Evolutionary conservation across 2,888 invertebrate species (phyloP), one percentile per base, ranked within the genome.

Genomic region (Aphodius granarius): DNA sequence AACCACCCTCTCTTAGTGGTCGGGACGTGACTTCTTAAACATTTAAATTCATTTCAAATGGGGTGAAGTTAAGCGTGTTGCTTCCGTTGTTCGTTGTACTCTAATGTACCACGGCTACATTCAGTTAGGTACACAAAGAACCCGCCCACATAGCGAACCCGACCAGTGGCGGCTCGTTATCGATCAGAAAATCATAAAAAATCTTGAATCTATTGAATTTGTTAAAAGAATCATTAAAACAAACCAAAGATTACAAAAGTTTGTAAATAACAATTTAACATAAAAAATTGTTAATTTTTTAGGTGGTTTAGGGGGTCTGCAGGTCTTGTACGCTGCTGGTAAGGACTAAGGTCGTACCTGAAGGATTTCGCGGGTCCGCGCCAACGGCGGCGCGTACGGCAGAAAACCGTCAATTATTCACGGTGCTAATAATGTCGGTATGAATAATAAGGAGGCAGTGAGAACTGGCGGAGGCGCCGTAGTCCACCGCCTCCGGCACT

Each of bases 351-450:
- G 43, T 43, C 43, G 9, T 43, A 43, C 43, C 43, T 43, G 43
- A 43, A 43, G 43, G 43, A 43, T 43, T 43, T 43, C 43, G 13
- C 43, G 43, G 43, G 43, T 9, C 43, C 43, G 3, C 43, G 43
- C 43, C 43, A 13, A 6, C 43, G 43, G 43, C 23, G 23, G 4
- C 5, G 23, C 43, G 43, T 6, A 43, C 9, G 43, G 43, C 43
- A 6, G n/a, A n/a, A n/a, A 43, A 43, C n/a, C 21, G 4, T 85
- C 80, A 84, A 85, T 85, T 84, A 86, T 86, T 86, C 83, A 86
- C 76, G 78, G 78, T 81, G 78, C 84, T 84, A 86, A 86, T 86
- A 86, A 86, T 86, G 86, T 84, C 82, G 85, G 84, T 86, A 86
- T 86, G 86, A 86, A 86, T 86, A 86, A 86, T 86, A 86, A 85